Evolutionary conservation across 1,140 invertebrate species (phyloP).

Genomic region (Rhyacophila brunnea): DNA sequence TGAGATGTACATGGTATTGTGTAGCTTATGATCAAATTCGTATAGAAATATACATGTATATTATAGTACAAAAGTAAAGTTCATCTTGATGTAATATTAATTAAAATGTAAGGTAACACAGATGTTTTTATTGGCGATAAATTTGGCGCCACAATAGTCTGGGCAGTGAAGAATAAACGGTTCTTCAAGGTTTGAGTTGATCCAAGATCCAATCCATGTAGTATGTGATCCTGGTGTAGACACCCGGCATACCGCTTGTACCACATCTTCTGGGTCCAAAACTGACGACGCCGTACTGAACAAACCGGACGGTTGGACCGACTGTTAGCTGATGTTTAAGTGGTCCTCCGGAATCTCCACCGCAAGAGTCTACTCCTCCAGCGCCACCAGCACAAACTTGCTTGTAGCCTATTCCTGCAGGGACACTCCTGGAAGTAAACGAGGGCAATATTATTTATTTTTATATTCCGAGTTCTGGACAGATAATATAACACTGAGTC

Average conservation of each 20-base stretch:
- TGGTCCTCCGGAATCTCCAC: constrained; percentile 53
- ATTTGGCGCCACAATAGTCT: too few species aligned
- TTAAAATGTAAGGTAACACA: too few species aligned
- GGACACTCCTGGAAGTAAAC: constrained; percentile 6
- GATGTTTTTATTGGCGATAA: too few species aligned
- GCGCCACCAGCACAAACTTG: constrained; percentile 51
- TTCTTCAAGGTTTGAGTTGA: constrained; percentile 5
- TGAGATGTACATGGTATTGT: too few species aligned
- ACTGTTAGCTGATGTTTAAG: not conserved
- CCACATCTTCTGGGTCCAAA: constrained; percentile 66
- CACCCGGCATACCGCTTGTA: constrained; percentile 56
- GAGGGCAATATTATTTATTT: too few species aligned
- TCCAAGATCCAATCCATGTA: constrained; percentile 68
- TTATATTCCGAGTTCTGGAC: too few species aligned
- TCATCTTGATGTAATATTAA: too few species aligned
- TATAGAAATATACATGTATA: too few species aligned
- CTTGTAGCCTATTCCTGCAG: constrained; percentile 39
- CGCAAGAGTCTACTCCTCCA: constrained; percentile 45
- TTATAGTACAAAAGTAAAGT: too few species aligned
- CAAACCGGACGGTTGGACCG: constrained; percentile 39
- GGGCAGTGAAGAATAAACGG: too few species aligned
- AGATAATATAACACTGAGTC: too few species aligned
- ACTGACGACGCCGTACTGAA: constrained; percentile 67
- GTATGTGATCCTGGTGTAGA: constrained; percentile 61
- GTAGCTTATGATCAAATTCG: too few species aligned